Base-by-base conservation (phyloP, 2,113 vertebrate genomes). In the Alethe diademata region DNA sequence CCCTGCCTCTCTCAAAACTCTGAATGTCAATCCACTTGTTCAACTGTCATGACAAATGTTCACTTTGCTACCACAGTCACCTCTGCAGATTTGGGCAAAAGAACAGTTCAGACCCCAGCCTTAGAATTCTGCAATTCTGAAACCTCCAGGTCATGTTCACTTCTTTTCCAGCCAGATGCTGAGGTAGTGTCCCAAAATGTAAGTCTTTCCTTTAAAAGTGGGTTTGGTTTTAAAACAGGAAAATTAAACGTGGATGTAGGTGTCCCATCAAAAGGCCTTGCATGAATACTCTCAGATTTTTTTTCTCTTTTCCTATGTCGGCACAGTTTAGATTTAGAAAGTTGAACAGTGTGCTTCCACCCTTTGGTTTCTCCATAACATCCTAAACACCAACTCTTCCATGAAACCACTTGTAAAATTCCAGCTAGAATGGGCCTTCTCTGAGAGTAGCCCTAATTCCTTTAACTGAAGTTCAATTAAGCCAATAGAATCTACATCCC, bases 101-200 rank as follows among this genome's bases (percentile, higher is more conserved):
- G 82, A 93, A 47, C 86, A 95, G 65, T 95, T 96, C 93, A 95
- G 66, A 93, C 62, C 94, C 66, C 89, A 92, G 67, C 65, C 36
- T 87, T 85, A 96, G 84, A 96, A 91, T 92, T 95, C 93, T 81
- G 61, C 89, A 94, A 5, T 96, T 95, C 79, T 94, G 94, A 96
- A 92, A 90, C 72, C 83, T 80, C 92, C 84, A 89, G 78, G 93
- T 93, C 86, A 93, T 85, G 84, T 81, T 95, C 84, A 92, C 93
- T 96, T 92, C 93, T 97, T 96, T 92, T 53, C 91, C 95, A 95
- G 72, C 73, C 92, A 96, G 90, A 88, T 97, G 89, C 93, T 94
- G 91, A 91, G 84, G 87, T 96, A 96, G 93, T 96, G 71, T 62
- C 87, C 92, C 90, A 90, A 90, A 92, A 90, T 95, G 81, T 92